A percentile compares a stretch with the other conserved stretches of the same genome.
Evolutionary conservation across 2,113 vertebrate species (phyloP).

Genomic region (Ceuthmochares aereus): DNA sequence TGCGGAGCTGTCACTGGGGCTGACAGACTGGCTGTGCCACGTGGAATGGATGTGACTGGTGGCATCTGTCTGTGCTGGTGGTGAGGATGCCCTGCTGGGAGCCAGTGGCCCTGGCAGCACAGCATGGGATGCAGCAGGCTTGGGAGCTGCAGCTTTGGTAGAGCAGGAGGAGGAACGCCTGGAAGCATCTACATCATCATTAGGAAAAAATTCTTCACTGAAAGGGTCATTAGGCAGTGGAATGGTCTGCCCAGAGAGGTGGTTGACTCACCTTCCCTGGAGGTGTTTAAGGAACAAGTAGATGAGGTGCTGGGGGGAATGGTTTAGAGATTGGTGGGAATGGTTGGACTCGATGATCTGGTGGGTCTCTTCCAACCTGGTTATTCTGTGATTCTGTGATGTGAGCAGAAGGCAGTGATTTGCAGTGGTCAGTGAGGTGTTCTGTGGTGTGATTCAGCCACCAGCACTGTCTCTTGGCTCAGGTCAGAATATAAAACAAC

Average conservation of each 20-base stretch:
- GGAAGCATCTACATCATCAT: rapidly evolving
- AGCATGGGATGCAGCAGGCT: neutral
- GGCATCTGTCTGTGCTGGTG: neutral
- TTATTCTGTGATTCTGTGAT: too few species aligned
- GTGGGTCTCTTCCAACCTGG: too few species aligned
- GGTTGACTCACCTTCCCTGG: too few species aligned
- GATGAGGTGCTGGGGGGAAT: too few species aligned
- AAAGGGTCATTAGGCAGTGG: too few species aligned
- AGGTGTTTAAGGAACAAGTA: too few species aligned
- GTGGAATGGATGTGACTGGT: neutral
- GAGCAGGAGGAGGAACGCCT: rapidly evolving
- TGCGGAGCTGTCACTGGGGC: neutral
- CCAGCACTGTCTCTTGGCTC: neutral
- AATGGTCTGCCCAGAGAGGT: too few species aligned
- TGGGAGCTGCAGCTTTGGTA: rapidly evolving
- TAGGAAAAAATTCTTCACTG: too few species aligned
- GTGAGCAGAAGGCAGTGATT: neutral
- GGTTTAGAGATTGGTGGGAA: too few species aligned
- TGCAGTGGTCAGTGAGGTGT: neutral
- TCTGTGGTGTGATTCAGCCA: neutral
- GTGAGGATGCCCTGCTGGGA: neutral
- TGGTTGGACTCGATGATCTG: too few species aligned
- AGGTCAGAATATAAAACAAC: neutral
- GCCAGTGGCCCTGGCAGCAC: neutral
- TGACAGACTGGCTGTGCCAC: neutral